phyloP scores from a whole-genome alignment of 2,888 invertebrate species.

The Euclidia mi region DNA sequence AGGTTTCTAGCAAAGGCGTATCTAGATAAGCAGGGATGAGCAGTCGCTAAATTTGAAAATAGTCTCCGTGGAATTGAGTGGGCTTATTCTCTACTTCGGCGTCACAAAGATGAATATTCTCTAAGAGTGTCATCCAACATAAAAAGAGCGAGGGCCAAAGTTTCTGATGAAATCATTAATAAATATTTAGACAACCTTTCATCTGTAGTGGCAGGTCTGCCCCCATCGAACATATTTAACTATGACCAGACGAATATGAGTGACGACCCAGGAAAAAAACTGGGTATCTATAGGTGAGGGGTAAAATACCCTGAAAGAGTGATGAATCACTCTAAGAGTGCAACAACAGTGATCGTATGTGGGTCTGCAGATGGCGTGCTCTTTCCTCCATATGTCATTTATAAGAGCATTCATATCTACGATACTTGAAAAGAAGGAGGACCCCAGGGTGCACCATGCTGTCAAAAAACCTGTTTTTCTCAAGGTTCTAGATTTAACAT shows the following conservation, averaged over 20 bases:
- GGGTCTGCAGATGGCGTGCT: slow-evolving; percentile 8
- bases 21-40: no score
- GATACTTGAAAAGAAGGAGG: slow-evolving; percentile 1
- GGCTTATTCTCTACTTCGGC: no score
- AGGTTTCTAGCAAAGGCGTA: no score
- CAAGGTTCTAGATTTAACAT: slow-evolving; percentile 10
- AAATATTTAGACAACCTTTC: neutral
- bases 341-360: slow-evolving; percentile 1
- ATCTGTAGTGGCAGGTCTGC: no score
- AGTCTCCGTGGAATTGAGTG: no score
- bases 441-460: neutral
- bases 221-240: slow-evolving; percentile 15
- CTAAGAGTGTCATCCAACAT: neutral
- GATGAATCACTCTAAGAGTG: slow-evolving; percentile 43
- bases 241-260: slow-evolving; percentile 25
- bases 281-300: slow-evolving; percentile 43
- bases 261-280: slow-evolving; percentile 23
- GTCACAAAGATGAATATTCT: neutral
- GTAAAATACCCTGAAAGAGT: slow-evolving; percentile 64
- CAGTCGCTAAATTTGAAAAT: no score
- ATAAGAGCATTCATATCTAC: slow-evolving; percentile 6
- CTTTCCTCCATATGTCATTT: slow-evolving; percentile 3
- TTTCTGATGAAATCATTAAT: neutral
- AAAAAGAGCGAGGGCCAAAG: neutral
- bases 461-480: slow-evolving; percentile 26